phyloP scores from a whole-genome alignment of 2,888 invertebrate species.

The Andrena camellia region DNA sequence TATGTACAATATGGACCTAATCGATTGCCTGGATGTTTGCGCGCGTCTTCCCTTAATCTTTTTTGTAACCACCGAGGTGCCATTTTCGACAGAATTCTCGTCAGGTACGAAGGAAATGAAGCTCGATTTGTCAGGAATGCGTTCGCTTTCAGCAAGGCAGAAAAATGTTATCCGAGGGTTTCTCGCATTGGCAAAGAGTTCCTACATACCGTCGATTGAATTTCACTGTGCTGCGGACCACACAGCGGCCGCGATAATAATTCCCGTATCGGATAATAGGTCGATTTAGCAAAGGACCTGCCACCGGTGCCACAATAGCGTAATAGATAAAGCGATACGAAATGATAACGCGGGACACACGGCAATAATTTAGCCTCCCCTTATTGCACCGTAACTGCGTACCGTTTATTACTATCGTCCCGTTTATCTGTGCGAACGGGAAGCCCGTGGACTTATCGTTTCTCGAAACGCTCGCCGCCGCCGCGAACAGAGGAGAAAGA shows the following conservation, averaged over 20 bases:
- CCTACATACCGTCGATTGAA: conserved; percentile 44
- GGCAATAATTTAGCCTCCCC: conserved; percentile 65
- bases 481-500: conserved; percentile 24
- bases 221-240: conserved; percentile 33
- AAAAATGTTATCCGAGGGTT: conserved; percentile 23
- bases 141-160: not conserved
- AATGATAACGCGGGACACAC: conserved; percentile 66
- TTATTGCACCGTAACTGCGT: conserved; percentile 52
- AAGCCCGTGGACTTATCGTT: conserved; percentile 57
- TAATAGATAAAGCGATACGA: conserved; percentile 70
- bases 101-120: not conserved
- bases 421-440: conserved; percentile 62
- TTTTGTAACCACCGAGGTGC: too few relatives aligned
- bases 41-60: too few relatives aligned
- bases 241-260: conserved; percentile 56
- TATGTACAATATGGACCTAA: too few relatives aligned
- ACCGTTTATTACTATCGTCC: conserved; percentile 66
- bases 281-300: conserved; percentile 65
- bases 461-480: conserved; percentile 51
- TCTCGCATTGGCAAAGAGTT: conserved; percentile 22
- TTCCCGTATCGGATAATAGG: conserved; percentile 66
- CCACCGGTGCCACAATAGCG: conserved; percentile 57
- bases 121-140: not conserved
- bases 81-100: not conserved
- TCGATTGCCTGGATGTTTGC: too few relatives aligned